Conservation (phyloP, 2,797 vertebrate genomes). For the Syngnathus acus region DNA sequence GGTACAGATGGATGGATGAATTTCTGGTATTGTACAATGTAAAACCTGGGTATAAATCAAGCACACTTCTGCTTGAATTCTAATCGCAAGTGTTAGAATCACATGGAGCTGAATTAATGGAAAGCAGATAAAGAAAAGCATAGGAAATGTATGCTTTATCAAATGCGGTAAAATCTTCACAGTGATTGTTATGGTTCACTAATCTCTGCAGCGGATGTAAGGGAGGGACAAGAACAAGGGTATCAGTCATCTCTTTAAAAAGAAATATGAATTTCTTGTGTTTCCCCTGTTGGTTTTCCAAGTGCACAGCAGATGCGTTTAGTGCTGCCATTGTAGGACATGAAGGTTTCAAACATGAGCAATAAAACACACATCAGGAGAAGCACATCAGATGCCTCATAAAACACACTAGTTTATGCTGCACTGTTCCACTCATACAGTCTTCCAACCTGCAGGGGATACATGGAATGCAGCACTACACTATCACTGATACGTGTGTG, state of each 20-base stretch:
- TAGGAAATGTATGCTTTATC: neutral
- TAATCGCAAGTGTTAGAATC: no score
- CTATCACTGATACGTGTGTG: neutral
- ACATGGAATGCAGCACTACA: neutral
- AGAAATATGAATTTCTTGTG: neutral
- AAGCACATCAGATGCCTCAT: slow-evolving; percentile 22
- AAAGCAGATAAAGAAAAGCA: neutral
- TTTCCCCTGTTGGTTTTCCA: slow-evolving; percentile 3
- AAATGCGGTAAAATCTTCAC: neutral
- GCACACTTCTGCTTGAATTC: no score
- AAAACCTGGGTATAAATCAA: no score
- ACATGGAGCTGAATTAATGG: neutral
- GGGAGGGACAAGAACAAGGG: neutral
- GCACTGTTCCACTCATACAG: slow-evolving; percentile 1
- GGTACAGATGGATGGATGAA: no score
- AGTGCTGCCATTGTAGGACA: slow-evolving; percentile 13
- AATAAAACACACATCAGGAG: slow-evolving; percentile 31
- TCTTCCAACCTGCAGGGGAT: slow-evolving; percentile 1
- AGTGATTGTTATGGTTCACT: neutral
- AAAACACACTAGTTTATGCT: slow-evolving; percentile 15
- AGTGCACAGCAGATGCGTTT: slow-evolving; percentile 18
- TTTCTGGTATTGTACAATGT: no score
- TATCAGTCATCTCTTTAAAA: neutral
- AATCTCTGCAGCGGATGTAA: slow-evolving; percentile 1
- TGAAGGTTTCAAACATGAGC: slow-evolving; percentile 21